These are phyloP conservation scores for Metaphire vulgaris DNA, from an alignment of 1,140 invertebrate genomes.

Conservation along the genomic window DNA sequence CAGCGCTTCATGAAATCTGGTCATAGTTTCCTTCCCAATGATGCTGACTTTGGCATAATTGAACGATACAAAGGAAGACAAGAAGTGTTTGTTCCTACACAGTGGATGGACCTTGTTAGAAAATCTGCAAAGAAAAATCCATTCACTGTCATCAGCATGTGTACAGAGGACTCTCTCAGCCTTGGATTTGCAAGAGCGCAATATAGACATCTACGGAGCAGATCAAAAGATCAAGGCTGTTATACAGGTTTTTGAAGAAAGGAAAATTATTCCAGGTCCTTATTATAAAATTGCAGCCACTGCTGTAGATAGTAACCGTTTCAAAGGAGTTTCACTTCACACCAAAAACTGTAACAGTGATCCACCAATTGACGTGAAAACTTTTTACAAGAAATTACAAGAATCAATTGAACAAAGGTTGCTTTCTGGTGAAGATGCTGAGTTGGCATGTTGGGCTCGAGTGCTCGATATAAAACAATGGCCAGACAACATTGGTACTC, in stretches of 20 bases:
- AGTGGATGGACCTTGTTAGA: too few relatives aligned
- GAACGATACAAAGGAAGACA: too few relatives aligned
- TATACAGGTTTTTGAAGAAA: neutral
- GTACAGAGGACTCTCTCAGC: too few relatives aligned
- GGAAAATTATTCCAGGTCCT: neutral
- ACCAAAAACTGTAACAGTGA: neutral
- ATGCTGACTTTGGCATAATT: too few relatives aligned
- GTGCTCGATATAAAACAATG: neutral
- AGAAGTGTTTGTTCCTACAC: too few relatives aligned
- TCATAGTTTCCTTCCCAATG: too few relatives aligned
- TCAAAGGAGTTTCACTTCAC: neutral
- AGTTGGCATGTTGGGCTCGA: neutral
- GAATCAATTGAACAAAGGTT: constrained; percentile 3
- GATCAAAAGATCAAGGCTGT: neutral
- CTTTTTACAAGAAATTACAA: neutral
- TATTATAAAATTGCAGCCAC: neutral
- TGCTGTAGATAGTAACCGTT: neutral
- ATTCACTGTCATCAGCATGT: too few relatives aligned
- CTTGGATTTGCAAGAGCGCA: neutral
- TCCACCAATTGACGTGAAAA: neutral
- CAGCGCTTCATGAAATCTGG: too few relatives aligned
- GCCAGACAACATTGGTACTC: neutral
- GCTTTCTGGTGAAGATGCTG: neutral
- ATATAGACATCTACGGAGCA: neutral
- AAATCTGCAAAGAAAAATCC: too few relatives aligned